Evolutionary conservation across 2,888 invertebrate genomes (phyloP).

Genomic region (Lapara coniferarum): DNA sequence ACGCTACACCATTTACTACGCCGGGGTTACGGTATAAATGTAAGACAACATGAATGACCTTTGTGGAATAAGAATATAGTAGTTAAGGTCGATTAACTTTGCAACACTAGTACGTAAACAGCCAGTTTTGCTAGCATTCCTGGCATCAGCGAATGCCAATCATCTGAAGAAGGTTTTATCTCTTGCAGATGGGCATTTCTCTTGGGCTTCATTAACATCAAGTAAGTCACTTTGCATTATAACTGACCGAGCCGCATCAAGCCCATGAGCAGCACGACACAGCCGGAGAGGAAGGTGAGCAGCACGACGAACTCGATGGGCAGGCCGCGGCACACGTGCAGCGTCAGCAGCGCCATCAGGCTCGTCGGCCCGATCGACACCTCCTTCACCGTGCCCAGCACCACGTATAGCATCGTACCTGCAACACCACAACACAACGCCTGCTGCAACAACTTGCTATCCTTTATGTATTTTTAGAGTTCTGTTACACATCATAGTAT

Average conservation of each 20-base stretch:
- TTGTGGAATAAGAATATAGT: too few relatives aligned
- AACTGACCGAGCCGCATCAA: constrained; percentile 89
- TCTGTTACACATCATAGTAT: too few relatives aligned
- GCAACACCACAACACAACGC: constrained; percentile 21
- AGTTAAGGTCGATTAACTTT: not conserved
- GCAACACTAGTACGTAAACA: too few relatives aligned
- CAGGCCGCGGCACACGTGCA: constrained; percentile 87
- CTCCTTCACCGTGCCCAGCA: constrained; percentile 94
- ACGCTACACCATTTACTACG: not conserved
- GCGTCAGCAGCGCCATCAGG: constrained; percentile 93
- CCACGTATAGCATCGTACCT: constrained; percentile 93
- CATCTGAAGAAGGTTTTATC: too few relatives aligned
- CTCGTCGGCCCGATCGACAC: constrained; percentile 97
- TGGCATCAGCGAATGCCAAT: too few relatives aligned
- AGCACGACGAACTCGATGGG: constrained; percentile 89
- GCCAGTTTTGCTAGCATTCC: too few relatives aligned
- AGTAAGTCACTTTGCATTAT: too few relatives aligned
- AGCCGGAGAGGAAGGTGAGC: constrained; percentile 90
- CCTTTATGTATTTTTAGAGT: too few relatives aligned
- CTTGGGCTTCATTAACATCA: too few relatives aligned
- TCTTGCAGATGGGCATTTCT: too few relatives aligned
- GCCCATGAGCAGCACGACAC: constrained; percentile 91
- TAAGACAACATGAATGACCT: too few relatives aligned
- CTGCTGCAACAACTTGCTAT: not conserved
- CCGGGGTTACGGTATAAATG: too few relatives aligned